Base-by-base conservation (phyloP, 2,888 invertebrate species). In the Agrochola circellaris region DNA sequence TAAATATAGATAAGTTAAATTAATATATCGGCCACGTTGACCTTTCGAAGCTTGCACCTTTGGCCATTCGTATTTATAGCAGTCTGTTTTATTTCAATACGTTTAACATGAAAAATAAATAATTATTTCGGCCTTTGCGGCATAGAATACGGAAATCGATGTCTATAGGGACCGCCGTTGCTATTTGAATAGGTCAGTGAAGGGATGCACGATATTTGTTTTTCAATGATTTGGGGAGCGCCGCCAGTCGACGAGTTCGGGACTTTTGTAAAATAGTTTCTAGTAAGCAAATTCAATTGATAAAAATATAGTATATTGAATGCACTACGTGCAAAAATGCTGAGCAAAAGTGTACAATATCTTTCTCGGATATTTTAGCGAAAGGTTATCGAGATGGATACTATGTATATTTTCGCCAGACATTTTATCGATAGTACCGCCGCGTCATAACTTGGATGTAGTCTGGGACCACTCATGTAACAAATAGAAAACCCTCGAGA, bases 401-500 rank as follows among this genome's bases (percentile, higher is more conserved):
- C n/a, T 72, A 60, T 23, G 13, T 72, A 84, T 58, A 84, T 75
- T 66, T 45, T 69, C 64, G 23, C 23, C 34, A 73, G 73, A 80
- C 45, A 80, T 81, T 76, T 77, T 73, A 66, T 65, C 61, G 79
- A 61, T 68, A 79, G 26, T 70, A 73, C 8, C 51, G 42, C 58
- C 66, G 62, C 38, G 54, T 75, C 76, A 69, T 88, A 69, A 68
- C 64, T 61, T 69, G 72, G 68, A 73, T 70, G 76, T 65, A 73
- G 76, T 69, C 68, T 72, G 79, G 38, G 61, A 58, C 69, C 69
- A 60, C 69, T 88, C 75, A 80, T 83, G 80, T 83, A 79, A 83
- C 58, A 80, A 80, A 83, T 75, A 71, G 72, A 73, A 82, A 83
- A 64, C 66, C 64, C 76, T 77, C 62, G 75, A 73, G 75, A 83